Percentiles rank a stretch among this genome's conserved stretches.
phyloP scores from a whole-genome alignment of 2,888 invertebrate species.

The Brassicogethes aeneus region DNA sequence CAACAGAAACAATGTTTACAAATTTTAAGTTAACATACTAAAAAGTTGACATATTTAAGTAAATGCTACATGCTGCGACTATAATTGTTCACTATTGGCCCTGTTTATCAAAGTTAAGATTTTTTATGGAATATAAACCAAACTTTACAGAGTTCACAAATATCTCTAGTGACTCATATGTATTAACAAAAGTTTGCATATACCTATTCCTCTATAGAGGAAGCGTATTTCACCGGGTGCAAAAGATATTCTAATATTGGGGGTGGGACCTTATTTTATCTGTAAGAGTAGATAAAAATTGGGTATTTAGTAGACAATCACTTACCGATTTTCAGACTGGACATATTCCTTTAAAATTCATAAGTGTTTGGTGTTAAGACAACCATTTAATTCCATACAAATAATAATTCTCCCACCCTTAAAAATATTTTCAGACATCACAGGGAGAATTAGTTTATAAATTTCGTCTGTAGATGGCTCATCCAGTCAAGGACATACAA shows the following conservation, averaged over 20 bases:
- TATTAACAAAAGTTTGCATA: too few species aligned
- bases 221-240: constrained; percentile 19
- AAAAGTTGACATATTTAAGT: too few species aligned
- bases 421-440: constrained; percentile 22
- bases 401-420: constrained; percentile 18
- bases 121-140: too few species aligned
- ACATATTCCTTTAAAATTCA: constrained; percentile 47
- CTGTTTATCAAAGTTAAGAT: too few species aligned
- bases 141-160: too few species aligned
- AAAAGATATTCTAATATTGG: constrained; percentile 18
- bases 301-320: constrained; percentile 18
- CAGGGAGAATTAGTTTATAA: constrained; percentile 7
- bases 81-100: constrained; percentile 5
- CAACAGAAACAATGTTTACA: constrained; percentile 24
- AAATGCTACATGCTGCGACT: too few species aligned
- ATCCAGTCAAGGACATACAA: not conserved
- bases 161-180: too few species aligned
- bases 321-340: constrained; percentile 54
- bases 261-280: constrained; percentile 34
- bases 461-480: constrained; percentile 1
- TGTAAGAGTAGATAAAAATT: too few species aligned
- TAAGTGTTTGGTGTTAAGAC: constrained; percentile 24
- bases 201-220: too few species aligned
- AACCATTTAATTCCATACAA: constrained; percentile 24
- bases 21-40: too few species aligned